phyloP scores from a whole-genome alignment of 2,888 invertebrate species.

The Trissoscelio sp. region DNA sequence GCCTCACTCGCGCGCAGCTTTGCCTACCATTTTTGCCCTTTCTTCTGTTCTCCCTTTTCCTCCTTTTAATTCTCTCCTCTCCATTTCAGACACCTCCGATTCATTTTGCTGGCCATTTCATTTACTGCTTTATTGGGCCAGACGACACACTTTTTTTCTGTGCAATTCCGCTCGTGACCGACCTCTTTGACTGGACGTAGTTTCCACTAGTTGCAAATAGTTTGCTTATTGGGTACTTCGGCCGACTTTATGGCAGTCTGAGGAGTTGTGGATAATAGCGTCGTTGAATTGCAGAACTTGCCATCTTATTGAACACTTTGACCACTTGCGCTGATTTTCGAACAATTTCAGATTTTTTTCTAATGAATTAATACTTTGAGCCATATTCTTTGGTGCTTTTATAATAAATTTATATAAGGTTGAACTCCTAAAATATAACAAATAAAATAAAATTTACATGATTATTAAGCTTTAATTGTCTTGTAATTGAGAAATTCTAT shows the following conservation, averaged over 20 bases:
- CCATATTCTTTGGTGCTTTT: too few species aligned
- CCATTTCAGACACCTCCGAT: constrained; percentile 15
- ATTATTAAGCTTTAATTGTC: too few species aligned
- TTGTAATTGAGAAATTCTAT: too few species aligned
- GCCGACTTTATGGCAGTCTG: constrained; percentile 18
- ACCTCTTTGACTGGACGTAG: background rate
- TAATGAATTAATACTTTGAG: too few species aligned
- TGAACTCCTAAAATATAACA: too few species aligned
- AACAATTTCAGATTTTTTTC: constrained; percentile 4
- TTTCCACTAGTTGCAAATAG: constrained; percentile 7
- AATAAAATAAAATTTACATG: too few species aligned
- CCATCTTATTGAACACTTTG: constrained; percentile 21
- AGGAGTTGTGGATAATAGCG: constrained; percentile 34
- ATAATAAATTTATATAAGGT: too few species aligned
- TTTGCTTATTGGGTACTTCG: constrained; percentile 28
- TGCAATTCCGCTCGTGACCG: background rate
- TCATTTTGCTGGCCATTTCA: constrained; percentile 6
- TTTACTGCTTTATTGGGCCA: background rate
- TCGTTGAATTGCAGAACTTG: constrained; percentile 20
- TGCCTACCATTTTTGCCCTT: background rate
- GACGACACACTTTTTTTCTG: background rate
- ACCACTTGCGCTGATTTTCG: background rate
- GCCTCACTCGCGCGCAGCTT: too few species aligned
- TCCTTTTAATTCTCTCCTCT: background rate
- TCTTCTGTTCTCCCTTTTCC: background rate